Conservation (phyloP, 2,113 vertebrate species). For the Isichthys henryi region DNA sequence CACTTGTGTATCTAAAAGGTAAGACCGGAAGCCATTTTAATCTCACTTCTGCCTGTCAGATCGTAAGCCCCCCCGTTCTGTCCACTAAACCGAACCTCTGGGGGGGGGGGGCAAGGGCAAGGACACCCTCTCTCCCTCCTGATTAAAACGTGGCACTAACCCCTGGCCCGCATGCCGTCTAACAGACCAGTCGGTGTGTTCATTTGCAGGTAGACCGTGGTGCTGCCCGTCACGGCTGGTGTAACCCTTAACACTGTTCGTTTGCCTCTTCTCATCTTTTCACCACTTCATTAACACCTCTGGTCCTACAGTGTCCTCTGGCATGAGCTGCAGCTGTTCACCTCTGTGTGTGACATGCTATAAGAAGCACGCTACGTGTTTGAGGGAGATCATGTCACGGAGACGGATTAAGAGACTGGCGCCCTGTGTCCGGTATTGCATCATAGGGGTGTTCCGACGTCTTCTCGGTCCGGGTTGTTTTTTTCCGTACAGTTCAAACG, state of each 20-base stretch:
- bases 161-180: conserved; percentile 72
- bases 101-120: conserved; percentile 44
- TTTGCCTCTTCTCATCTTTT: background rate
- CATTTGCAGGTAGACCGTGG: conserved; percentile 53
- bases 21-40: conserved; percentile 64
- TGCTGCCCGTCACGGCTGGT: background rate
- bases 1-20: conserved; percentile 98
- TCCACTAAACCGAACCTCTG: conserved; percentile 67
- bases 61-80: conserved; percentile 48
- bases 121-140: conserved; percentile 57
- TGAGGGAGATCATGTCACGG: background rate
- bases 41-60: conserved; percentile 58
- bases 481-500: no score
- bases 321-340: conserved; percentile 64
- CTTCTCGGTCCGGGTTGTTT: background rate
- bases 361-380: background rate
- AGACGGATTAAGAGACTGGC: background rate
- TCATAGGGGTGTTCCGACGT: background rate
- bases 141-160: conserved; percentile 57
- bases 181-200: conserved; percentile 63
- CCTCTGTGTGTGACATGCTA: background rate
- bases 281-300: conserved; percentile 56
- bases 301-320: conserved; percentile 64
- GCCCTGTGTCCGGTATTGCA: background rate
- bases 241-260: conserved; percentile 20